Evolutionary conservation across 2,888 invertebrate species (phyloP), one percentile per base, ranked within the genome.

Genomic region (Pinctada fucata): DNA sequence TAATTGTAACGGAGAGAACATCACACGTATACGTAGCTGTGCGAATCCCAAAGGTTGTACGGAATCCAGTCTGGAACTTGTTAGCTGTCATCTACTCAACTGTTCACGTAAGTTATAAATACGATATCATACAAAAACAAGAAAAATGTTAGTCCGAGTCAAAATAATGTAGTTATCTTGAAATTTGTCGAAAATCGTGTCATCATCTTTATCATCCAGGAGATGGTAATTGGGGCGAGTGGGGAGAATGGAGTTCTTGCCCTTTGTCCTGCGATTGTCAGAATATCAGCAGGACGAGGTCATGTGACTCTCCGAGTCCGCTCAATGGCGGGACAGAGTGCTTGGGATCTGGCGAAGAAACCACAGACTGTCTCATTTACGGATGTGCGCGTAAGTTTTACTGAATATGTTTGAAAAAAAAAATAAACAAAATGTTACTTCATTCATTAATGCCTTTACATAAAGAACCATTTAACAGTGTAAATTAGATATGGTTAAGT

Each of bases 1-100:
- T 6, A 50, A 47, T n/a, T 69, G 69, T 49, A 69, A 16, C 47
- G 49, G 13, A 8, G 48, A 69, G 69, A 69, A 58, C 58, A 58
- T 58, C 58, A 58, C 58, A 58, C 6, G 58, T 6, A 58, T 13
- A 6, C 6, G 58, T 6, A 10, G 8, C 8, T 58, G 58, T 58
- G 8, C 13, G 1, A 6, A 58, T 58, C 58, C 58, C 58, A 6
- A 58, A 10, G 58, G 58, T 58, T 58, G 58, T 58, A 58, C 58
- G 13, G 58, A 6, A 13, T 13, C 58, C 6, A 10, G 8, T 1
- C 6, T 58, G 13, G 58, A 58, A 13, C 13, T 13, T 58, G 58
- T 58, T 13, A 58, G 58, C 58, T 58, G 58, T 13, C 13, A 1
- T 31, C 31, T 31, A 31, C 31, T 31, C 31, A 31, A 31, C 31